Conservation (phyloP, 2,797 vertebrate genomes). For the Crax fasciolata region DNA sequence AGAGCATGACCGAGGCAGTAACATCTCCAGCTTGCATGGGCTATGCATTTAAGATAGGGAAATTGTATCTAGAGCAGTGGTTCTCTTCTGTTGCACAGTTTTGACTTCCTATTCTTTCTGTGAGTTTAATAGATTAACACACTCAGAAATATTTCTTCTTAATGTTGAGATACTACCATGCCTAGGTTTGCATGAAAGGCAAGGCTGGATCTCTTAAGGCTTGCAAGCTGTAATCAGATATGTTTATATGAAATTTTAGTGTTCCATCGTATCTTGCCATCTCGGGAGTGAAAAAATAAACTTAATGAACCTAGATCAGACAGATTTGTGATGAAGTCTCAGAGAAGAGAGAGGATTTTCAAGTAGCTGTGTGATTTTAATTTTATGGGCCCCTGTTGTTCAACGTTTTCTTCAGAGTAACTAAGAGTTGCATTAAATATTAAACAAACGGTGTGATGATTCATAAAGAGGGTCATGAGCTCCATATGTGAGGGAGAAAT, state of each 20-base stretch:
- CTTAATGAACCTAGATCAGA: constrained; percentile 54
- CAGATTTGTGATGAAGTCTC: constrained; percentile 40
- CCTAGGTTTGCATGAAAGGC: background rate
- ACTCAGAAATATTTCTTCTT: background rate
- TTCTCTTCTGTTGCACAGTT: background rate
- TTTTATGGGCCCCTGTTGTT: constrained; percentile 65
- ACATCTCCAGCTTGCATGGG: background rate
- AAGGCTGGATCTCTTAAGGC: background rate
- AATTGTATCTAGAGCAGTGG: background rate
- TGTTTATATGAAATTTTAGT: constrained; percentile 53
- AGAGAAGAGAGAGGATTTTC: constrained; percentile 30
- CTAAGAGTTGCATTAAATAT: constrained; percentile 70
- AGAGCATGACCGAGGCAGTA: fast-evolving
- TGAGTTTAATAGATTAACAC: background rate
- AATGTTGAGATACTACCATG: background rate
- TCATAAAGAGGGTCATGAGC: constrained; percentile 74
- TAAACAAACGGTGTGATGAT: constrained; percentile 73
- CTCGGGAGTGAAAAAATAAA: constrained; percentile 42
- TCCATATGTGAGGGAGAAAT: constrained; percentile 70
- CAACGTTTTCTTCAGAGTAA: constrained; percentile 50
- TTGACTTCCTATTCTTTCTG: constrained; percentile 13
- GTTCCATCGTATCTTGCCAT: background rate
- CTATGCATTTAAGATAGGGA: background rate
- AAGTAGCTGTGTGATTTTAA: constrained; percentile 62
- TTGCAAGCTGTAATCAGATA: constrained; percentile 29